Base-by-base conservation (phyloP, 2,113 vertebrate genomes). In the Alectura lathami region DNA sequence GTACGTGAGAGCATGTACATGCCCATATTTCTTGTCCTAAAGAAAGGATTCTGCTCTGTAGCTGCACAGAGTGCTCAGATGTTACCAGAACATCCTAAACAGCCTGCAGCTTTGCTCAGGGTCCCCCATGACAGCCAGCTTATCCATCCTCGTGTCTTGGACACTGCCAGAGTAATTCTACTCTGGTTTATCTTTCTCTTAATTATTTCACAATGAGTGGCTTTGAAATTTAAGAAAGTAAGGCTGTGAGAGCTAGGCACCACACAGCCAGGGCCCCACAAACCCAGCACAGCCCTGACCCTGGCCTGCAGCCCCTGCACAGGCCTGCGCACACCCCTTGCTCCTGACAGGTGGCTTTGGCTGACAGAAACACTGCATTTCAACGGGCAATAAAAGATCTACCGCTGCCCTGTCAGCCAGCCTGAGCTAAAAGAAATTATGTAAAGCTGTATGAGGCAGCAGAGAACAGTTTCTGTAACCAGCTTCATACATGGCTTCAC, bases 281-380 rank as follows among this genome's bases (percentile, higher is more conserved):
- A 76, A 38, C 20, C 45, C 89, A 32, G 15, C 0, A 1, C 32
- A 9, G 11, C 8, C 47, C 63, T 53, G n/a, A 24, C 63, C 48
- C 63, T 42, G 60, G n/a, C n/a, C 70, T 47, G 34, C 56, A 14
- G 30, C 22, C 20, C 24, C 38, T 45, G 15, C 8, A 57, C 20
- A 22, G 54, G 54, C 32, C 26, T 6, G 17, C 1, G 1, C 23
- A 48, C 23, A 47, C 34, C 43, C 70, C 38, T 47, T 0, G 1
- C 54, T n/a, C 20, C 18, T 29, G 54, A 63, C 34, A 68, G 77
- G 47, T 3, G 27, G 11, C 38, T 78, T 56, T 81, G 13, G 0
- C 51, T 16, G 22, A 56, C 56, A 22, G 4, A 3, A 86, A 67
- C 14, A 21, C 34, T 36, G 24, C 30, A 4, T 63, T 70, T 78